Percentiles rank a stretch among this genome's conserved stretches.
Conservation (phyloP, 2,113 vertebrate genomes). For the Pholis gunnellus region DNA sequence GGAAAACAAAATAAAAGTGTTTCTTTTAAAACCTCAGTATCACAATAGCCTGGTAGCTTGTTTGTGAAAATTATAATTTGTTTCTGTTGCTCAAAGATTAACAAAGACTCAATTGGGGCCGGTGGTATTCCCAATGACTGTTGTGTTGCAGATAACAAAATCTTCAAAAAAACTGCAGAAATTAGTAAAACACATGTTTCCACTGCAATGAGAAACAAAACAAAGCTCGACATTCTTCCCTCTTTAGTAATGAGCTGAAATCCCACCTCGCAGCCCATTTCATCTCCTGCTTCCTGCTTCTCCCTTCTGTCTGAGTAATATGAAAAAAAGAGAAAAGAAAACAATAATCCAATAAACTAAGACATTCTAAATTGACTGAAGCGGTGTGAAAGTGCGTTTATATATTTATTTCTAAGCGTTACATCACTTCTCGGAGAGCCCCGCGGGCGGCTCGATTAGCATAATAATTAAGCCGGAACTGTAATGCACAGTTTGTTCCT, state of each 20-base stretch:
- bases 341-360: conserved; percentile 57
- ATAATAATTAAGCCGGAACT: conserved; percentile 74
- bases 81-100: not conserved
- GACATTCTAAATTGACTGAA: conserved; percentile 32
- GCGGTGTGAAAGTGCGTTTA: conserved; percentile 45
- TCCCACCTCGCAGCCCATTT: conserved; percentile 25
- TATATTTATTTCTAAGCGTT: conserved; percentile 71
- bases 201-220: not conserved
- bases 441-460: conserved; percentile 63
- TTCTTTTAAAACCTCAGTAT: not conserved
- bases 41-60: not conserved
- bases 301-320: conserved; percentile 32
- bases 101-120: too few species aligned
- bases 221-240: not conserved
- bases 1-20: not conserved
- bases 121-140: not conserved
- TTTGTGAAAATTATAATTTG: not conserved
- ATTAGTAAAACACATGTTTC: conserved; percentile 2
- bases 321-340: conserved; percentile 12
- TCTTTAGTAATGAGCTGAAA: conserved; percentile 12
- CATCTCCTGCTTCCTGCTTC: conserved; percentile 16
- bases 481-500: conserved; percentile 67
- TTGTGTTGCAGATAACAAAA: conserved; percentile 7
- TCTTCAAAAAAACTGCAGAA: not conserved
- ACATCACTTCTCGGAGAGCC: conserved; percentile 64